Evolutionary conservation across 2,888 invertebrate species (phyloP), one percentile per base, ranked within the genome.

Genomic region (Rhamphomyia laevipes): DNA sequence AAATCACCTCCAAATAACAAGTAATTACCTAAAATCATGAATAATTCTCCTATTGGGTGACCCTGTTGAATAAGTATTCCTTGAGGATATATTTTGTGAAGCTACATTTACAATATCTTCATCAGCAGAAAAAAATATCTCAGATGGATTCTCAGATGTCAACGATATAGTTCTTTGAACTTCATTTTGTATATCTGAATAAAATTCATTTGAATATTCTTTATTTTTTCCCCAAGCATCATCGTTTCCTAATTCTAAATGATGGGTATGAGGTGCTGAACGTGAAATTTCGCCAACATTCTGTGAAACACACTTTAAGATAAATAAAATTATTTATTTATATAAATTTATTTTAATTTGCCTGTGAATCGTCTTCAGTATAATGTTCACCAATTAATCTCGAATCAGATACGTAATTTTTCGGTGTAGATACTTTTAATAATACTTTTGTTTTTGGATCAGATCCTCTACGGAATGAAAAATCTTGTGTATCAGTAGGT

Each of bases 81-180:
- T 27, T 7, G 23, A 27, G 23, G 2, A 7, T 5, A 27, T 7
- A 9, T 27, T 27, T 2, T 27, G 23, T 7, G 23, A 7, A 27
- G 23, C 23, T 27, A 27, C 23, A 27, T 27, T 27, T 6, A 9
- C 23, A 27, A 27, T 27, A 9, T 92, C 93, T 70, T 94, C 93
- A 62, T 93, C 92, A 0, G 93, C 93, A 0, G 93, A 93, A 65
- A 89, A 93, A 70, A 92, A 94, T 46, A 86, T 84, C 69, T 93
- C 93, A 0, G 89, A 89, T 59, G 87, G 89, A 66, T 91, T 91
- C 67, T 91, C 90, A 52, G 89, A 89, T 2, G 87, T 87, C 64
- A 91, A 81, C 0, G 90, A 91, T 35, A 86, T 82, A 0, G 91
- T 89, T 59, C 91, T 74, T 67, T 88, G 87, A 9, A 71, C 70